A percentile compares a stretch with the other conserved stretches of the same genome.
phyloP scores from a whole-genome alignment of 2,113 vertebrate genomes.

The Mirza zaza region DNA sequence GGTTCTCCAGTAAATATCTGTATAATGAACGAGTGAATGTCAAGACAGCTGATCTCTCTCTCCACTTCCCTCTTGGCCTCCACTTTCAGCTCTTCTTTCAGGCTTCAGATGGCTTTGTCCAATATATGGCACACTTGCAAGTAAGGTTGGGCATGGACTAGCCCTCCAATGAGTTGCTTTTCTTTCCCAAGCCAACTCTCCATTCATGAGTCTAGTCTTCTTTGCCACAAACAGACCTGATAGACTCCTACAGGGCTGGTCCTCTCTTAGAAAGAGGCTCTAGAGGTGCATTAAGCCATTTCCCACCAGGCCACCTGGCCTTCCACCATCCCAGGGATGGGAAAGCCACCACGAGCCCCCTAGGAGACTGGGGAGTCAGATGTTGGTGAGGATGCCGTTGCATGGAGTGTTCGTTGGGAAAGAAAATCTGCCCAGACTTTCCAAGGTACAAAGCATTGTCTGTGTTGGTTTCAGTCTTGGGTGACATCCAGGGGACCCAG shows the following conservation, averaged over 20 bases:
- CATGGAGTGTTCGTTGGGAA: background rate
- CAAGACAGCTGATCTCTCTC: background rate
- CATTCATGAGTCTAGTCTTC: background rate
- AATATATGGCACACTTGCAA: background rate
- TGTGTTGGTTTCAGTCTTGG: constrained; percentile 71
- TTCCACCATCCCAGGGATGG: background rate
- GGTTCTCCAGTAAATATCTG: background rate
- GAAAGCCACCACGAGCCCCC: background rate
- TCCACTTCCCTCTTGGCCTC: background rate
- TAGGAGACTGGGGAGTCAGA: background rate
- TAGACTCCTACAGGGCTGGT: background rate
- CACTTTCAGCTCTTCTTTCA: background rate
- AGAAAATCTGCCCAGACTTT: constrained; percentile 20
- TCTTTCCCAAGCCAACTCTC: background rate
- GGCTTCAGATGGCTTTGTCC: background rate
- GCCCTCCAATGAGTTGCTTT: background rate
- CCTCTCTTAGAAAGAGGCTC: background rate
- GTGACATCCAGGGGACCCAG: constrained; percentile 69
- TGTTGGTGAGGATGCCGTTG: background rate
- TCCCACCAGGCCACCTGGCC: background rate
- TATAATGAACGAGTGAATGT: background rate
- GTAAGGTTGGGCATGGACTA: background rate
- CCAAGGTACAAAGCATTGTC: constrained; percentile 52
- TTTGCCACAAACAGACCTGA: background rate
- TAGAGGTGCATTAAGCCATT: background rate